Evolutionary conservation across 2,797 vertebrate species (phyloP).

Genomic region (Hypotaenidia okinawae): DNA sequence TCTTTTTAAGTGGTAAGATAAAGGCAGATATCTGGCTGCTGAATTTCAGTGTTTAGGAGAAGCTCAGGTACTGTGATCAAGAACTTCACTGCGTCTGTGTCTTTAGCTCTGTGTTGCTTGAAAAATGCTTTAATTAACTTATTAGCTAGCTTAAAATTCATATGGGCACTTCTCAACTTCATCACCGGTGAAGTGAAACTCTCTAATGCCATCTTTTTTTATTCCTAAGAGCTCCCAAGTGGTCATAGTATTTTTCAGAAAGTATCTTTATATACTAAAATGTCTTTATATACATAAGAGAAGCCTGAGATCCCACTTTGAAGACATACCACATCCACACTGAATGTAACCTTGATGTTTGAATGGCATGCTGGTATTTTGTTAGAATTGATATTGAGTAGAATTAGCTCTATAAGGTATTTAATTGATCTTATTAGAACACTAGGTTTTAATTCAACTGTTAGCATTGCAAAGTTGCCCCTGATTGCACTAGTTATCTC

Average conservation of each 20-base stretch:
- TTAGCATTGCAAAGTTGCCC: neutral
- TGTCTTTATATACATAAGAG: neutral
- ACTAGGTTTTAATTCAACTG: neutral
- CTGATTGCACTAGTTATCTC: neutral
- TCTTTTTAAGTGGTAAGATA: neutral
- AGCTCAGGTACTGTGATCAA: neutral
- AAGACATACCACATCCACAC: neutral
- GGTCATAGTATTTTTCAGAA: neutral
- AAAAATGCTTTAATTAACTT: constrained; percentile 13
- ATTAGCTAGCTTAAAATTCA: neutral
- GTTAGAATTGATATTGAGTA: neutral
- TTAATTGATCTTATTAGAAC: neutral
- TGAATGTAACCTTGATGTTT: neutral
- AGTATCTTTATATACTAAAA: neutral
- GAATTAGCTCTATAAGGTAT: neutral
- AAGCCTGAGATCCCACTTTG: neutral
- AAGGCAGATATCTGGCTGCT: neutral
- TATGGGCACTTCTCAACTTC: neutral
- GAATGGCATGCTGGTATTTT: neutral
- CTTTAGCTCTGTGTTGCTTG: neutral
- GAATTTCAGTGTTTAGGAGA: neutral
- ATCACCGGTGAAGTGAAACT: neutral
- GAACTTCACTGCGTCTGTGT: neutral
- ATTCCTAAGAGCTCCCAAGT: neutral
- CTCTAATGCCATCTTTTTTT: neutral